A percentile compares a stretch with the other conserved stretches of the same genome.
Conservation (phyloP, 2,113 vertebrate species). For the Emydocephalus ijimae region DNA sequence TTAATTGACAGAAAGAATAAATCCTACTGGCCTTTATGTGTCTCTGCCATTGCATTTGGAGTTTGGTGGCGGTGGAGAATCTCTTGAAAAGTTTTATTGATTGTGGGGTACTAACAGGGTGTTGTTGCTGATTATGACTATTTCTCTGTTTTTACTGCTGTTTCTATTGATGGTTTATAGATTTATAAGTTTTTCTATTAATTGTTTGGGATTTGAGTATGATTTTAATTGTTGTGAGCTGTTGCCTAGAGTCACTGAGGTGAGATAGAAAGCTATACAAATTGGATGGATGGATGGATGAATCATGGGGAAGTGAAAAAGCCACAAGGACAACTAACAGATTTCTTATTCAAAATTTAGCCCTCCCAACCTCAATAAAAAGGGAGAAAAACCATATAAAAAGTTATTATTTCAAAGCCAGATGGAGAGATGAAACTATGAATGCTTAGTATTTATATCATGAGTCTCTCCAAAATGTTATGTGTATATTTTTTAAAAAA, state of each 20-base stretch:
- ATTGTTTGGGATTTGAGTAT: background rate
- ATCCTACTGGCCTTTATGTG: background rate
- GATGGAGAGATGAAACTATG: background rate
- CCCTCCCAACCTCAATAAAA: background rate
- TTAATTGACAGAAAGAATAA: constrained; percentile 55
- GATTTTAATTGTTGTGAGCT: background rate
- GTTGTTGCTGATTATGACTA: background rate
- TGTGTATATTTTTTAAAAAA: background rate
- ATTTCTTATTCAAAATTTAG: background rate
- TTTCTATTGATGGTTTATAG: background rate
- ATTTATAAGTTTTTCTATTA: background rate
- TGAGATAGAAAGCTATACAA: background rate
- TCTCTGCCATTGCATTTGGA: background rate
- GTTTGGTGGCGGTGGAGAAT: background rate
- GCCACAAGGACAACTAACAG: constrained; percentile 6
- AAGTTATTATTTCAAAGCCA: background rate
- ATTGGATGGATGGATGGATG: background rate
- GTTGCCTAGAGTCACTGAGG: background rate
- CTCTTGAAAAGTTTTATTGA: background rate
- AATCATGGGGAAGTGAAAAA: constrained; percentile 38
- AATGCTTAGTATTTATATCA: background rate
- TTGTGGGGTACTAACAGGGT: background rate
- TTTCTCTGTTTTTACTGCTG: background rate
- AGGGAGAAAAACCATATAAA: background rate
- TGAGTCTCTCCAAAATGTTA: background rate